A percentile compares a stretch with the other conserved stretches of the same genome.
Evolutionary conservation across 1,140 invertebrate species (phyloP).

Genomic region (Microplitis demolitor): DNA sequence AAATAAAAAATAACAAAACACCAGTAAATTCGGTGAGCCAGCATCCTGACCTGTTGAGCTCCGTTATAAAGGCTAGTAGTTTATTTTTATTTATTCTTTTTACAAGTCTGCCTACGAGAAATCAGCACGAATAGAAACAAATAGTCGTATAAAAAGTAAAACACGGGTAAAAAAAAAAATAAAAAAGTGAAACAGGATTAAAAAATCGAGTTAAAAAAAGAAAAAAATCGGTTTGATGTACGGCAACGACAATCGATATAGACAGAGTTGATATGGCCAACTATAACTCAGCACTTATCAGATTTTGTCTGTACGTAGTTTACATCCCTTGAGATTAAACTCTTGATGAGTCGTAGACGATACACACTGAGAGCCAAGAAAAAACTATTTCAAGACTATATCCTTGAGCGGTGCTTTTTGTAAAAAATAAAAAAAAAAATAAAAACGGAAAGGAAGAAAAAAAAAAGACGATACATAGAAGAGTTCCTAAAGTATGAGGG

Average conservation of each 20-base stretch:
- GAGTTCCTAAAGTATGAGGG: constrained; percentile 20
- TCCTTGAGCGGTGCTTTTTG: constrained; percentile 14
- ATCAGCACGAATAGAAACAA: neutral
- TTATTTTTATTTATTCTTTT: neutral
- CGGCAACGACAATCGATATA: neutral
- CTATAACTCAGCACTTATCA: neutral
- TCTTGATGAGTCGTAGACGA: constrained; percentile 4
- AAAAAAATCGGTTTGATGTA: neutral
- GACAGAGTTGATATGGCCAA: neutral
- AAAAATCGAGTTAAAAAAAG: neutral
- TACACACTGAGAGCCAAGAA: neutral
- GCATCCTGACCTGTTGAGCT: constrained; percentile 1
- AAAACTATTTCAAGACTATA: constrained; percentile 19
- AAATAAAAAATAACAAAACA: too few species aligned
- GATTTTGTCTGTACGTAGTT: constrained; percentile 14
- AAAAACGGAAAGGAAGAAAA: constrained; percentile 6
- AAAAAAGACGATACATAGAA: constrained; percentile 20
- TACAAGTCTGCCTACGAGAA: neutral
- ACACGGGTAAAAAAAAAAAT: too few species aligned
- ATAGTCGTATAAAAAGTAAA: too few species aligned
- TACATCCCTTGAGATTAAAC: constrained; percentile 16
- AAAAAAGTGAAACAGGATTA: too few species aligned
- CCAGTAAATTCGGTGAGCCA: neutral
- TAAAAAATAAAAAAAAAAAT: constrained; percentile 17
- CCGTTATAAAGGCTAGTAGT: neutral